A percentile compares a stretch with the other conserved stretches of the same genome.
Evolutionary conservation across 2,888 invertebrate genomes (phyloP).

Genomic region (Lasioglossum marginatum): DNA sequence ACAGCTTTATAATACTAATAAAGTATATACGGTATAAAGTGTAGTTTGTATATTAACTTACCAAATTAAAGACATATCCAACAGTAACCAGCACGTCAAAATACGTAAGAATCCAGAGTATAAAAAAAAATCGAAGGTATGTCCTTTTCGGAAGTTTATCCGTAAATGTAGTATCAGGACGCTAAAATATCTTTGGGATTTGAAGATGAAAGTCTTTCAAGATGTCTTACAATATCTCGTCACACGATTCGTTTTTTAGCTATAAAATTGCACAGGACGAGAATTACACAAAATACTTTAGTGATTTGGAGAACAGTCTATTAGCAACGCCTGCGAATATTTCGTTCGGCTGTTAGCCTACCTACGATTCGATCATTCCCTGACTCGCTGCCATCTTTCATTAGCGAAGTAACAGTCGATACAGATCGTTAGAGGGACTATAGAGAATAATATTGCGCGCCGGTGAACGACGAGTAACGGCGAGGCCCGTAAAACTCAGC

Average conservation of each 20-base stretch:
- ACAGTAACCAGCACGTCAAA: no score
- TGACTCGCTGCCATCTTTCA: background rate
- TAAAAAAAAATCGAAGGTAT: no score
- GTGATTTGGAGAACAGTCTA: background rate
- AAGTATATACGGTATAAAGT: no score
- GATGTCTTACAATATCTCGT: background rate
- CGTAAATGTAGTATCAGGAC: background rate
- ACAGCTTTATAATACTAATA: no score
- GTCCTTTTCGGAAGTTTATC: no score
- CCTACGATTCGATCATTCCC: background rate
- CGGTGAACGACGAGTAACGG: constrained; percentile 42
- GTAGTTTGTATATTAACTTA: no score
- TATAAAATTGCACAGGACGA: no score
- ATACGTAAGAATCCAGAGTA: no score
- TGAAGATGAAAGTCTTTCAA: background rate
- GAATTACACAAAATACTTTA: no score
- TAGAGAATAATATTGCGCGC: constrained; percentile 23
- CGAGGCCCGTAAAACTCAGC: constrained; percentile 43
- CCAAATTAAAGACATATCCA: no score
- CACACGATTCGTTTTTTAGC: no score
- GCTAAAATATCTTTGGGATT: background rate
- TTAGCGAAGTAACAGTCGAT: background rate
- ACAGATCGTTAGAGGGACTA: constrained; percentile 5
- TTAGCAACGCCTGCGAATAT: background rate
- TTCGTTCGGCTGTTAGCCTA: background rate